These are phyloP conservation scores for Probaryconus sp. DNA, from an alignment of 1,140 invertebrate genomes.

Conservation along the genomic window DNA sequence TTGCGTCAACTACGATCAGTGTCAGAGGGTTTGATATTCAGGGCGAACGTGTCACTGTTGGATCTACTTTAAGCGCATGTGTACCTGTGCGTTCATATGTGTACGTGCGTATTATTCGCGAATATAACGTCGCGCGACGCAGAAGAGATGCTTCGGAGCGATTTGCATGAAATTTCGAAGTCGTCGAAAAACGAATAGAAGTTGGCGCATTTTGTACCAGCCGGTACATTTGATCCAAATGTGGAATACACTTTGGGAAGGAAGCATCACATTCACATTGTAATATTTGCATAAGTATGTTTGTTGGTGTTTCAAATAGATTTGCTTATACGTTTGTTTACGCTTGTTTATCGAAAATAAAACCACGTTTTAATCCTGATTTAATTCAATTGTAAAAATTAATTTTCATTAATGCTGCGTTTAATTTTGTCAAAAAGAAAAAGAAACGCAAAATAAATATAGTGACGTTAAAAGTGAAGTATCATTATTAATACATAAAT, in stretches of 20 bases:
- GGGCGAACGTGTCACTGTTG: constrained; percentile 45
- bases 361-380: constrained; percentile 11
- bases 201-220: constrained; percentile 36
- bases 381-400: constrained; percentile 7
- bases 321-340: constrained; percentile 32
- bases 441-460: too few relatives aligned
- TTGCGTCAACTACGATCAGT: constrained; percentile 46
- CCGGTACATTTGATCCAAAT: constrained; percentile 55
- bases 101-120: constrained; percentile 49
- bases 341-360: constrained; percentile 11
- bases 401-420: constrained; percentile 4
- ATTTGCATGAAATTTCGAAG: constrained; percentile 58
- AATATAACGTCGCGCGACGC: constrained; percentile 8
- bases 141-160: constrained; percentile 27
- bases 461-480: too few relatives aligned
- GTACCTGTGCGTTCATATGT: constrained; percentile 18
- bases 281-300: constrained; percentile 49
- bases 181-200: constrained; percentile 44
- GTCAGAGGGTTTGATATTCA: constrained; percentile 60
- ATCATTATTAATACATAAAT: too few relatives aligned
- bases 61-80: constrained; percentile 43
- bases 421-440: too few relatives aligned
- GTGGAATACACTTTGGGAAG: constrained; percentile 35
- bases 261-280: too few relatives aligned
- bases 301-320: constrained; percentile 26